Conservation (phyloP, 1,140 invertebrate genomes). For the Rhopalosiphum maidis region DNA sequence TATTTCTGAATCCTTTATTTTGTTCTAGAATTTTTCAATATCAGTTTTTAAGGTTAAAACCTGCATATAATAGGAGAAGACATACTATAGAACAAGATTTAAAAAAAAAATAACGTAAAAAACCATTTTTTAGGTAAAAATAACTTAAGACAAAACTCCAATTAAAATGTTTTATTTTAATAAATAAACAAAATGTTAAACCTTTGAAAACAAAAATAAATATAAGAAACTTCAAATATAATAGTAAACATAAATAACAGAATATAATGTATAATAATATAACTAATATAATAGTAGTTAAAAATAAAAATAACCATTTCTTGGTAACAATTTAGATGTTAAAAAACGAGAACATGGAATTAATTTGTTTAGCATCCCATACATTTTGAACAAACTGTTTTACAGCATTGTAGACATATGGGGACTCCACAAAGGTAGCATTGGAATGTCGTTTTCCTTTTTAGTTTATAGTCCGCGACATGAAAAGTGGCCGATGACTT, state of each 20-base stretch:
- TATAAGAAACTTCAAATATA: background rate
- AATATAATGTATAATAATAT: too few species aligned
- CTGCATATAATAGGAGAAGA: background rate
- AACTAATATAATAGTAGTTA: too few species aligned
- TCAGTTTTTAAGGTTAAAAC: background rate
- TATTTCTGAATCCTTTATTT: background rate
- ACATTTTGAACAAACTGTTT: slow-evolving; percentile 10
- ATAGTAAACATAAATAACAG: too few species aligned
- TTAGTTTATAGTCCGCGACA: too few species aligned
- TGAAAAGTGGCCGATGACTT: too few species aligned
- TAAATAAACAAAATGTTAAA: background rate
- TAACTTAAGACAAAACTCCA: background rate
- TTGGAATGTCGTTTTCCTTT: background rate
- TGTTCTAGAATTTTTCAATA: background rate
- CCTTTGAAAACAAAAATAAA: slow-evolving; percentile 37
- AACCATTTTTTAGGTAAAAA: background rate
- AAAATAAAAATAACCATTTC: too few species aligned
- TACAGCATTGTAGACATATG: slow-evolving; percentile 21
- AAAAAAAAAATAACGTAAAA: background rate
- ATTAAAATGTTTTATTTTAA: slow-evolving; percentile 14
- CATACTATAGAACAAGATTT: background rate
- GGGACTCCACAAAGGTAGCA: background rate
- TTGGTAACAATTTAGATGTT: too few species aligned
- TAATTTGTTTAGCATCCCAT: background rate
- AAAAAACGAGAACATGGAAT: too few species aligned